A percentile compares a stretch with the other conserved stretches of the same genome.
Conservation (phyloP, 2,113 vertebrate genomes). For the Procavia capensis region DNA sequence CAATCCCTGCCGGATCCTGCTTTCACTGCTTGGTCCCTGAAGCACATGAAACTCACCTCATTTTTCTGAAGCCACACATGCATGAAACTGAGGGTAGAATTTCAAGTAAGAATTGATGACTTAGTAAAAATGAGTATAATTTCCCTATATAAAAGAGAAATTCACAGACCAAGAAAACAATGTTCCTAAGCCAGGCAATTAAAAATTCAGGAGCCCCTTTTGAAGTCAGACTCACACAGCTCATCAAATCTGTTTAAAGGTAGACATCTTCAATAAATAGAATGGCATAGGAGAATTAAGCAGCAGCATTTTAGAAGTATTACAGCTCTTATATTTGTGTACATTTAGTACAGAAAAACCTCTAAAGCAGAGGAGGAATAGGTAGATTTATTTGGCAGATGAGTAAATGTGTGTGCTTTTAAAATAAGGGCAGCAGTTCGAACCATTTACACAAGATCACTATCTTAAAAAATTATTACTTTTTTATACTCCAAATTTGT, state of each 20-base stretch:
- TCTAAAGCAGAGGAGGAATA: slow-evolving; percentile 28
- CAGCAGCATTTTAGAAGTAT: background rate
- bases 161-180: slow-evolving; percentile 53
- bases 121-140: slow-evolving; percentile 68
- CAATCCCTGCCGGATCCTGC: slow-evolving; percentile 74
- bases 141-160: slow-evolving; percentile 62
- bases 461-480: slow-evolving; percentile 7
- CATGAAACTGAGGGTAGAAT: slow-evolving; percentile 63
- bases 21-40: slow-evolving; percentile 61
- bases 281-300: background rate
- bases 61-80: slow-evolving; percentile 67
- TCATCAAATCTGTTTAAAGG: slow-evolving; percentile 63
- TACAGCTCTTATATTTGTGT: background rate
- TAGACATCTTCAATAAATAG: slow-evolving; percentile 50
- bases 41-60: slow-evolving; percentile 70
- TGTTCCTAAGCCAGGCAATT: slow-evolving; percentile 59
- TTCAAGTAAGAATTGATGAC: slow-evolving; percentile 73
- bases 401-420: background rate
- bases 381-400: slow-evolving; percentile 44
- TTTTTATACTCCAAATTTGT: background rate
- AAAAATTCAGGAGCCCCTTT: slow-evolving; percentile 69
- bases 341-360: slow-evolving; percentile 52
- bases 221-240: slow-evolving; percentile 56
- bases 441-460: background rate
- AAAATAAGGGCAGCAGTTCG: background rate